Evolutionary conservation across 2,888 invertebrate species (phyloP).

Genomic region (Trypoxylon attenuatum): DNA sequence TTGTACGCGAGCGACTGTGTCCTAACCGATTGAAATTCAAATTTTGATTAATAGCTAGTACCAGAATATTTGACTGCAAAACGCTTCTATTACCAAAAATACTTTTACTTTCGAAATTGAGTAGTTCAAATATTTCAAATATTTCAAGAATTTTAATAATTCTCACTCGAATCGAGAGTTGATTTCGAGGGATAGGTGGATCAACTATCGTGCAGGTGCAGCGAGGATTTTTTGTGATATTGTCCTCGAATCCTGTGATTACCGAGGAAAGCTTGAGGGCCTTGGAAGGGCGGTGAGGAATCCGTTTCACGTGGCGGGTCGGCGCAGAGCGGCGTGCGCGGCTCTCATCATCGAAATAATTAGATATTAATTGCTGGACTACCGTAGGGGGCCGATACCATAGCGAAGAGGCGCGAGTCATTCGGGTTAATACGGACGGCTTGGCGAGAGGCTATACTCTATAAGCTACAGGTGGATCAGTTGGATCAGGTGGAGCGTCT

Average conservation of each 20-base stretch:
- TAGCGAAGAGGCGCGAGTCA: conserved; percentile 61
- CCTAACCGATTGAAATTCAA: conserved; percentile 10
- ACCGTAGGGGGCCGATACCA: conserved; percentile 61
- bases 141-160: no score
- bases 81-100: neutral
- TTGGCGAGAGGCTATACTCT: conserved; percentile 25
- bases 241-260: conserved; percentile 40
- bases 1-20: conserved; percentile 7
- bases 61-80: neutral
- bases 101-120: no score
- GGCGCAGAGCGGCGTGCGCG: conserved; percentile 35
- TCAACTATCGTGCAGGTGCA: conserved; percentile 8
- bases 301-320: conserved; percentile 57
- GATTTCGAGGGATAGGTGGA: no score
- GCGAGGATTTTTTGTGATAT: conserved; percentile 20
- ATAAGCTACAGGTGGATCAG: conserved; percentile 53
- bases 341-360: conserved; percentile 67
- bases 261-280: conserved; percentile 1
- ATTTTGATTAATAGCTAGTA: conserved; percentile 9
- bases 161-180: no score
- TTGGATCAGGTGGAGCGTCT: conserved; percentile 11
- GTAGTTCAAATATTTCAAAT: no score
- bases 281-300: conserved; percentile 39
- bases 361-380: conserved; percentile 68
- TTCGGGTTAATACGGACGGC: conserved; percentile 62